phyloP scores from a whole-genome alignment of 92 coral and sea anemone genomes.

The Blastomussa wellsi region DNA sequence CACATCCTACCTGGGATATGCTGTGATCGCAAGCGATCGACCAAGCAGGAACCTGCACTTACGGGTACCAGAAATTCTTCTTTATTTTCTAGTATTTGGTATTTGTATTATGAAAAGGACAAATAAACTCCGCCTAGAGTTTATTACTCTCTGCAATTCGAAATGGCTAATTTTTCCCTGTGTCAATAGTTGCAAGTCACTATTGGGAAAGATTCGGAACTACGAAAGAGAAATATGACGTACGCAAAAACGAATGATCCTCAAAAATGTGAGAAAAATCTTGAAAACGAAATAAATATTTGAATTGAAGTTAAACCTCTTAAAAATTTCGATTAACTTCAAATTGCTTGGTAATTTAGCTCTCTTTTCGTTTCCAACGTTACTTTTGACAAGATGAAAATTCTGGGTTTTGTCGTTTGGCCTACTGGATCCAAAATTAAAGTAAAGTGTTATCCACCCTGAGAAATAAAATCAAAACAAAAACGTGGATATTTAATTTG shows the following conservation, averaged over 20 bases:
- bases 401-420: background rate
- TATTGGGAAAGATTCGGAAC: background rate
- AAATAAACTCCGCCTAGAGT: conserved; percentile 2
- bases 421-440: background rate
- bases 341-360: background rate
- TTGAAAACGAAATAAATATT: background rate
- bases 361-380: no score
- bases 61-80: conserved; percentile 26
- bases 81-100: conserved; percentile 22
- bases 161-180: conserved; percentile 22
- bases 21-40: background rate
- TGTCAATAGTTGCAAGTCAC: background rate
- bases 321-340: background rate
- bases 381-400: background rate
- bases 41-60: background rate
- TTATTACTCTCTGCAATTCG: conserved; percentile 16
- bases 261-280: background rate
- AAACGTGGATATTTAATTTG: background rate
- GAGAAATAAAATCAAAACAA: background rate
- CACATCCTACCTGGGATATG: background rate
- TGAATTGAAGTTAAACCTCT: background rate
- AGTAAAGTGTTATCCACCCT: background rate
- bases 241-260: background rate
- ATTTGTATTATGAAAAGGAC: conserved; percentile 10
- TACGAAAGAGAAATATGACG: background rate